Evolutionary conservation across 1,140 invertebrate species (phyloP).

Genomic region (Mizuhopecten yessoensis): DNA sequence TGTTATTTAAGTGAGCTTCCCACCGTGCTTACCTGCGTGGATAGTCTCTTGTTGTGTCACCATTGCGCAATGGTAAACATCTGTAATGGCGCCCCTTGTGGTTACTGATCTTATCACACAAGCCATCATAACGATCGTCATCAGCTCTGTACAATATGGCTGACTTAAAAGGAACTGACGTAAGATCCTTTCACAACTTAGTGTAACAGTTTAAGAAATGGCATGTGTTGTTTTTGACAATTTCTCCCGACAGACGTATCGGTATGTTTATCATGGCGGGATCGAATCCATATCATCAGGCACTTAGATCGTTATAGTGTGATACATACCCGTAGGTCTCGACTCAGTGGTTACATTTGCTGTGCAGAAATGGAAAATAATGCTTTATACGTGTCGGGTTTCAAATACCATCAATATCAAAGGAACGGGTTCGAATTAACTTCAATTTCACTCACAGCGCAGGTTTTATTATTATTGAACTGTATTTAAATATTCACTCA

Average conservation of each 20-base stretch:
- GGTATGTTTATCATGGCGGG: background rate
- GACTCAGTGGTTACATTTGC: background rate
- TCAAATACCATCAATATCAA: background rate
- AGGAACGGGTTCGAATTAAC: background rate
- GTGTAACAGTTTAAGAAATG: background rate
- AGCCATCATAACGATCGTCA: background rate
- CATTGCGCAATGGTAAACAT: background rate
- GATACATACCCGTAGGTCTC: background rate
- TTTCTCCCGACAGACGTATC: background rate
- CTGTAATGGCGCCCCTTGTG: background rate
- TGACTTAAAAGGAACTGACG: background rate
- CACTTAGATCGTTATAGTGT: background rate
- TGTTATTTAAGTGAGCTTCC: background rate
- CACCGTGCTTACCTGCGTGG: background rate
- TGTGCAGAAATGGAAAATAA: background rate
- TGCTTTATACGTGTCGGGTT: background rate
- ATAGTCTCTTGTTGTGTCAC: background rate
- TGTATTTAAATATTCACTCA: background rate
- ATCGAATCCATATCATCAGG: background rate
- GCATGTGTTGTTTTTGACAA: slow-evolving; percentile 30
- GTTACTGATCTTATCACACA: background rate
- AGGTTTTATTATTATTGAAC: background rate
- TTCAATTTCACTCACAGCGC: background rate
- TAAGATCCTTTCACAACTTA: background rate
- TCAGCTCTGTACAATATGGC: background rate